Evolutionary conservation across 2,797 vertebrate genomes (phyloP).

Genomic region (Hippocampus kuda): DNA sequence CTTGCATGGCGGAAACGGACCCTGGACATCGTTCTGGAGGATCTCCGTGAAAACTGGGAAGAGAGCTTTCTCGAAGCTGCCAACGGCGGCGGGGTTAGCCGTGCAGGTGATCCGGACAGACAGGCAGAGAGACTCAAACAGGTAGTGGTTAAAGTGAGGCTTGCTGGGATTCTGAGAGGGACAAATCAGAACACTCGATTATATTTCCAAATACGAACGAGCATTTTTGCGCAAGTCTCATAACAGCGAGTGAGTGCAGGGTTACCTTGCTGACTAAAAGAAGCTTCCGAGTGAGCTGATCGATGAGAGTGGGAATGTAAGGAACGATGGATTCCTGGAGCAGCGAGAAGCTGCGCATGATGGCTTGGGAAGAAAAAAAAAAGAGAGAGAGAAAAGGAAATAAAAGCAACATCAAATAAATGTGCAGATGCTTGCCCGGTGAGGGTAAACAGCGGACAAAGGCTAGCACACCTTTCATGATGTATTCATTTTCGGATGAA

Average conservation of each 20-base stretch:
- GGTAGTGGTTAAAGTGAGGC: conserved; percentile 98
- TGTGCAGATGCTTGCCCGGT: neutral
- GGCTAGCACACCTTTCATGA: conserved; percentile 85
- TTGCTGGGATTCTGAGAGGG: conserved; percentile 92
- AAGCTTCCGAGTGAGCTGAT: conserved; percentile 92
- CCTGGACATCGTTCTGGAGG: conserved; percentile 93
- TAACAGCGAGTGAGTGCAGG: neutral
- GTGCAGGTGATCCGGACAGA: conserved; percentile 95
- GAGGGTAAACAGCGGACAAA: neutral
- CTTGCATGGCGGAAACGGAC: conserved; percentile 47
- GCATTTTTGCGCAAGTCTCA: neutral
- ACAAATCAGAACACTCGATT: neutral
- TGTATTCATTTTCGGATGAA: conserved; percentile 96
- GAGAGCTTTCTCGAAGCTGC: conserved; percentile 92
- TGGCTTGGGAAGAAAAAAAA: conserved; percentile 66
- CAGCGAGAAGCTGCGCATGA: conserved; percentile 98
- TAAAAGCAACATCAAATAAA: neutral
- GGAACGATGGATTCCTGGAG: conserved; percentile 93
- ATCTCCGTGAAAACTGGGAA: conserved; percentile 98
- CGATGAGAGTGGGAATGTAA: conserved; percentile 91
- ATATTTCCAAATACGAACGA: neutral
- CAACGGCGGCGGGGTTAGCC: conserved; percentile 79
- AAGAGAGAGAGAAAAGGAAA: conserved; percentile 9
- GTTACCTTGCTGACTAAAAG: conserved; percentile 95
- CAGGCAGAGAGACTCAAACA: conserved; percentile 96